Evolutionary conservation across 2,113 vertebrate species (phyloP), one percentile per base, ranked within the genome.

Genomic region (Micronisus gabar): DNA sequence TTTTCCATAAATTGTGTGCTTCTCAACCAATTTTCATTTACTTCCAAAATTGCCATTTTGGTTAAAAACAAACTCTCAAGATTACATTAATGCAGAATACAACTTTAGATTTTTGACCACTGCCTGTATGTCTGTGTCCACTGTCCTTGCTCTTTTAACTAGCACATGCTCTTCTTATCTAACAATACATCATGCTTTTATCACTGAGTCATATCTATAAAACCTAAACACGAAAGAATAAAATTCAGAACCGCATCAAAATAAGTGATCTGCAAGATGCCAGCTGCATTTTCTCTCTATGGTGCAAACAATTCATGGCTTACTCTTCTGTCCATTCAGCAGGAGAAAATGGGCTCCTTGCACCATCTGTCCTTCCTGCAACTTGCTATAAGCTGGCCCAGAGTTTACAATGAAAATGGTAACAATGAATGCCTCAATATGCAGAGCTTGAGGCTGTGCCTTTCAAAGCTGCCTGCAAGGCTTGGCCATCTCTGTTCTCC

Each of bases 341-440:
- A 63, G 21, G 16, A 85, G 61, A 48, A 59, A 71, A 62, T 26
- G 20, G 29, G n/a, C 8, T 86, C 88, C 75, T 58, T 62, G 12
- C 20, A 47, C 56, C 74, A 16, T 17, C 56, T 52, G 58, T 16
- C 32, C 45, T 34, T 65, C 32, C 71, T 36, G 32, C 12, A 23
- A 3, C 13, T 4, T 17, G 23, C 62, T 56, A 13, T 14, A 30
- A 5, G 3, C 36, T 40, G 68, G 11, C 25, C 34, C 27, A 9
- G 29, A 66, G 53, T 12, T 53, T 10, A 15, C 21, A 27, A 25
- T 3, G 18, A 53, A 41, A 58, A 41, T 1, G 2, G n/a, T 47
- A n/a, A 22, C 0, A 0, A 26, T 45, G n/a, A 52, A n/a, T 14
- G 18, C 20, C n/a, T 32, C 29, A 5, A 14, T 6, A 34, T 0